phyloP scores from a whole-genome alignment of 1,140 invertebrate genomes.

The Pogonomyrmex barbatus region DNA sequence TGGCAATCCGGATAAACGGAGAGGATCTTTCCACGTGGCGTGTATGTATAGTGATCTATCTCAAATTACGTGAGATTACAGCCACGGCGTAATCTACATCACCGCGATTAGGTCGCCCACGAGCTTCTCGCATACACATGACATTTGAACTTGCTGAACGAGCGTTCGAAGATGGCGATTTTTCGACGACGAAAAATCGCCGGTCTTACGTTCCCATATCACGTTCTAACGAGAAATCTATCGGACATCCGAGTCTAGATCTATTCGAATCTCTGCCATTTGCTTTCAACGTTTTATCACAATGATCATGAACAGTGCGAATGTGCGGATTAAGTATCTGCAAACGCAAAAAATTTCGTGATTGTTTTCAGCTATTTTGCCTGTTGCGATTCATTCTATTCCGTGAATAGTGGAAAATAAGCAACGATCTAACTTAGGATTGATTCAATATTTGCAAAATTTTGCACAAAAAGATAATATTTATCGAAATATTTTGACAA shows the following conservation, averaged over 20 bases:
- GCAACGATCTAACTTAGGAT: neutral
- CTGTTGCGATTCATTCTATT: too few species aligned
- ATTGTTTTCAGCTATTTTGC: too few species aligned
- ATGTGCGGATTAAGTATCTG: too few species aligned
- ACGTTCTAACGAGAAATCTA: slow-evolving; percentile 15
- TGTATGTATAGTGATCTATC: neutral
- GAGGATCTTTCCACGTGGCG: neutral
- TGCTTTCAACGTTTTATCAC: neutral
- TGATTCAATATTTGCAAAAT: neutral
- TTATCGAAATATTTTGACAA: neutral
- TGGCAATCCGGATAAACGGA: neutral
- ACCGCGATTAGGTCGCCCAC: slow-evolving; percentile 9
- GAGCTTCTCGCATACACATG: neutral
- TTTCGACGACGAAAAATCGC: slow-evolving; percentile 17
- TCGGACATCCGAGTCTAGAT: neutral
- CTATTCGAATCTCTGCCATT: neutral
- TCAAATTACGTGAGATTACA: slow-evolving; percentile 34
- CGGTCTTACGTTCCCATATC: neutral
- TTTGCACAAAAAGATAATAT: neutral
- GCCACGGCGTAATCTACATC: slow-evolving; percentile 18
- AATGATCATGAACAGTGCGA: neutral
- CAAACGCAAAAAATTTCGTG: too few species aligned
- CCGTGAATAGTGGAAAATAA: too few species aligned
- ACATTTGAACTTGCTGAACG: slow-evolving; percentile 18
- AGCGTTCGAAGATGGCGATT: neutral